Percentiles rank a stretch among this genome's conserved stretches.
phyloP scores from a whole-genome alignment of 1,140 invertebrate genomes.

The Aphaenogaster ashmeadi region DNA sequence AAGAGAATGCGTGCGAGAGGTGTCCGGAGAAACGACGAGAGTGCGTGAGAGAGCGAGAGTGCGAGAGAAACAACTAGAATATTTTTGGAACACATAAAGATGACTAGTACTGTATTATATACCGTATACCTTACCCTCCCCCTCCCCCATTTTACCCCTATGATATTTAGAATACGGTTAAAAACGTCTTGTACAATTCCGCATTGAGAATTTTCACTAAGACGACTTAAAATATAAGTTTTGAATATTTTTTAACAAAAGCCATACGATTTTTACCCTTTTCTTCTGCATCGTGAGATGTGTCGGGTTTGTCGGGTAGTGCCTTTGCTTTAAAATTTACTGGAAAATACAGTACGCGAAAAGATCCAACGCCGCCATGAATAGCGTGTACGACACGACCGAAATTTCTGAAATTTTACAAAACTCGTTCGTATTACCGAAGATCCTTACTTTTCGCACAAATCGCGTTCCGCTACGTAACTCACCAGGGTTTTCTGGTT shows the following conservation, averaged over 20 bases:
- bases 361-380: slow-evolving; percentile 78
- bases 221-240: slow-evolving; percentile 84
- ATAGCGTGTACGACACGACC: slow-evolving; percentile 74
- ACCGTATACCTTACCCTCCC: slow-evolving; percentile 64
- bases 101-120: slow-evolving; percentile 78
- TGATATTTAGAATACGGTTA: slow-evolving; percentile 75
- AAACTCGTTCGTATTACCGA: neutral
- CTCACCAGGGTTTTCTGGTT: slow-evolving; percentile 74
- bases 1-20: slow-evolving; percentile 38
- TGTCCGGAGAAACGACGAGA: neutral
- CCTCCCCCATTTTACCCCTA: slow-evolving; percentile 66
- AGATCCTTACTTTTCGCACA: slow-evolving; percentile 20
- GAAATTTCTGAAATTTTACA: slow-evolving; percentile 73
- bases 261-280: slow-evolving; percentile 73
- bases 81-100: slow-evolving; percentile 79
- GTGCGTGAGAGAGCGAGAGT: slow-evolving; percentile 43
- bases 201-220: slow-evolving; percentile 80
- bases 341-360: slow-evolving; percentile 78
- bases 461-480: slow-evolving; percentile 16
- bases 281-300: neutral
- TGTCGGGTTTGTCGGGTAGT: neutral
- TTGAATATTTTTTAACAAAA: slow-evolving; percentile 84
- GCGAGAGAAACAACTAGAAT: slow-evolving; percentile 72
- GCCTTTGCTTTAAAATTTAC: slow-evolving; percentile 28
- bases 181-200: slow-evolving; percentile 81